phyloP scores from a whole-genome alignment of 2,888 invertebrate species.

The Anorthoa munda region DNA sequence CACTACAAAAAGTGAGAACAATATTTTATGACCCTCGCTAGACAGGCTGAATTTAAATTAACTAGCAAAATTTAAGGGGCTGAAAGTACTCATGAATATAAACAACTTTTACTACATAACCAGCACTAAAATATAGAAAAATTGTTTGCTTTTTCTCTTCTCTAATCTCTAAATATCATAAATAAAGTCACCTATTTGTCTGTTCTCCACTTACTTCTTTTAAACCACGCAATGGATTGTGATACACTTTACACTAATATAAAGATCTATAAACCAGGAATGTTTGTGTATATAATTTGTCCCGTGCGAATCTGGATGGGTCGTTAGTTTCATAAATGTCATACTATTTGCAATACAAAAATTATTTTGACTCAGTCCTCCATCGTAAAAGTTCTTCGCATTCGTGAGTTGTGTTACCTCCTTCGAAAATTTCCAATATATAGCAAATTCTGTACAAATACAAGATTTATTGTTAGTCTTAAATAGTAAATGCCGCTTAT shows the following conservation, averaged over 20 bases:
- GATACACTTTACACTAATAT: too few relatives aligned
- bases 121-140: neutral
- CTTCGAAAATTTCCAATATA: neutral
- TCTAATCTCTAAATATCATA: too few relatives aligned
- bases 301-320: too few relatives aligned
- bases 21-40: constrained; percentile 9
- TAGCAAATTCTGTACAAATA: neutral
- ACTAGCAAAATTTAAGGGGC: constrained; percentile 15
- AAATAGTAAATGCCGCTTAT: neutral
- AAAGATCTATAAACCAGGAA: too few relatives aligned
- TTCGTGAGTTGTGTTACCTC: neutral
- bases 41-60: constrained; percentile 16
- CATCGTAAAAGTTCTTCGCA: neutral
- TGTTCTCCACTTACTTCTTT: too few relatives aligned
- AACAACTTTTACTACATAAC: neutral
- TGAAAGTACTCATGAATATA: constrained; percentile 28
- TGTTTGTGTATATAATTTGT: too few relatives aligned
- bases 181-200: too few relatives aligned
- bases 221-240: too few relatives aligned
- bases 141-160: neutral
- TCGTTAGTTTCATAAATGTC: neutral
- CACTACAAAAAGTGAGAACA: constrained; percentile 15
- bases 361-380: neutral
- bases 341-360: too few relatives aligned
- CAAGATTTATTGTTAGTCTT: neutral